Conservation (phyloP, 2,113 vertebrate species). For the Centropus bengalensis region DNA sequence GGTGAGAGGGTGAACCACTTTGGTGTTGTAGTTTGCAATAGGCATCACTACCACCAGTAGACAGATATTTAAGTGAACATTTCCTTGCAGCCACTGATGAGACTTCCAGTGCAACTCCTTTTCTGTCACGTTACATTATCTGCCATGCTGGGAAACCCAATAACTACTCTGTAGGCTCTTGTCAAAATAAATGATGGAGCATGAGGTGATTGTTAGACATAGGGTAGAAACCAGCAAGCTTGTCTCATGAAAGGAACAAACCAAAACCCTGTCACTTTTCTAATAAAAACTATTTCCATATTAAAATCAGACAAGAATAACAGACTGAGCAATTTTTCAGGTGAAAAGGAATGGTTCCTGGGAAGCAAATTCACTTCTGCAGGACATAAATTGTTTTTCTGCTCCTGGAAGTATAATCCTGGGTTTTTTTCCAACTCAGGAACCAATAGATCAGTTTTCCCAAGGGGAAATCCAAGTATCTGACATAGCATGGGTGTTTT, state of each 20-base stretch:
- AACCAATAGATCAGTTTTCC: neutral
- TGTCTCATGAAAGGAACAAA: neutral
- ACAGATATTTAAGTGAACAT: neutral
- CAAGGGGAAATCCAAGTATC: neutral
- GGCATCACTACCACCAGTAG: neutral
- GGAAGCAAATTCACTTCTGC: neutral
- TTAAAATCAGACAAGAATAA: neutral
- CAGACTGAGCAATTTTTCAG: neutral
- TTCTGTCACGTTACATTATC: neutral
- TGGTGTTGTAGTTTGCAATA: neutral
- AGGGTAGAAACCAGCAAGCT: neutral
- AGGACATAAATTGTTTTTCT: neutral
- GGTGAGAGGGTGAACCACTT: neutral
- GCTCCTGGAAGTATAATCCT: neutral
- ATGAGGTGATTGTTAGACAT: neutral
- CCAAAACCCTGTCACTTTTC: neutral
- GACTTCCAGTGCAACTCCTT: neutral
- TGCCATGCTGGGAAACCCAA: neutral
- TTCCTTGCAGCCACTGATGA: neutral
- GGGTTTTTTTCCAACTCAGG: neutral
- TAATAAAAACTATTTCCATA: neutral
- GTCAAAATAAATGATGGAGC: neutral
- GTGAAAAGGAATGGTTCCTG: neutral
- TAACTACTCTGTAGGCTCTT: conserved; percentile 21
- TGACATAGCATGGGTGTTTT: neutral